Evolutionary conservation across 2,113 vertebrate species (phyloP).

Genomic region (Butastur rufipennis): DNA sequence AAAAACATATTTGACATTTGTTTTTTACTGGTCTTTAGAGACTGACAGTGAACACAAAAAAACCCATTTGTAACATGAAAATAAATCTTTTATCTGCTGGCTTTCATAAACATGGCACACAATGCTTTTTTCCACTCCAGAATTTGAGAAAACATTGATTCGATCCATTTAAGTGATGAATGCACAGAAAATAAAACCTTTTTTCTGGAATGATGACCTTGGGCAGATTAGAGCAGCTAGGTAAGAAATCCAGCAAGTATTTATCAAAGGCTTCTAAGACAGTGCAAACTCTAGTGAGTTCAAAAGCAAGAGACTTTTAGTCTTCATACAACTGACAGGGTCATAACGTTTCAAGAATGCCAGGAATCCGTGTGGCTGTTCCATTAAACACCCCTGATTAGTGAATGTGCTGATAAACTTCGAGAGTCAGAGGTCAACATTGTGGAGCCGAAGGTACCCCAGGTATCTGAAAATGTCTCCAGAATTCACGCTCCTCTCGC

Average conservation of each 20-base stretch:
- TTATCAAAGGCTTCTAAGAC: constrained; percentile 66
- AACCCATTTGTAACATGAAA: not conserved
- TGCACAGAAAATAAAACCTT: constrained; percentile 1
- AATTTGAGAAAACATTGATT: constrained; percentile 11
- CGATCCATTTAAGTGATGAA: constrained; percentile 13
- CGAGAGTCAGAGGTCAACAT: constrained; percentile 60
- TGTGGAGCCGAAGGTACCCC: constrained; percentile 60
- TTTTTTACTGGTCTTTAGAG: not conserved
- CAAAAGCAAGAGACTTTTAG: constrained; percentile 64
- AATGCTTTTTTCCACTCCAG: not conserved
- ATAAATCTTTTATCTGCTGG: constrained; percentile 1
- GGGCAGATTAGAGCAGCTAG: constrained; percentile 39
- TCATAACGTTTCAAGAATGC: constrained; percentile 68
- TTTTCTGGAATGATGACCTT: constrained; percentile 8
- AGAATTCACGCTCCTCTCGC: not conserved
- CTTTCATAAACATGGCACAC: not conserved
- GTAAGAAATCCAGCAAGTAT: constrained; percentile 65
- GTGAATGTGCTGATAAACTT: constrained; percentile 70
- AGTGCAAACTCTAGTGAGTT: constrained; percentile 55
- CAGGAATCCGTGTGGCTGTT: constrained; percentile 68
- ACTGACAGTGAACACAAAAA: not conserved
- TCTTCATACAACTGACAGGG: constrained; percentile 68
- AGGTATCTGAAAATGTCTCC: constrained; percentile 64
- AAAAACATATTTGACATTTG: not conserved
- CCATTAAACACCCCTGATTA: constrained; percentile 74